Conservation (phyloP, 2,113 vertebrate genomes). For the Varanus salvator region DNA sequence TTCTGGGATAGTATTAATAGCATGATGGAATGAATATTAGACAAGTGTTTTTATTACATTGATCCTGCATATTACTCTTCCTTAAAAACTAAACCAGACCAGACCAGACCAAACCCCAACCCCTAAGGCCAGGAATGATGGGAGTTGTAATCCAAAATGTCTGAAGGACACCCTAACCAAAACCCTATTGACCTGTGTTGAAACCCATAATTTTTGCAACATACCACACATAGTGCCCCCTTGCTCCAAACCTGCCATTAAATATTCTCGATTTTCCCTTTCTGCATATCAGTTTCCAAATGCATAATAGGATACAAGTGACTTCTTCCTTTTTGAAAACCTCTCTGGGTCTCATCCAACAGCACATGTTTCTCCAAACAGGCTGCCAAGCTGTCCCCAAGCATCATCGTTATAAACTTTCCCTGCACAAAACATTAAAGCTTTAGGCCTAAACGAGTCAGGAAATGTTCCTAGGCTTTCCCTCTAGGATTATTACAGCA, state of each 20-base stretch:
- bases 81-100: not conserved
- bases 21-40: not conserved
- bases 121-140: too few relatives aligned
- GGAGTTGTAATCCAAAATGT: too few relatives aligned
- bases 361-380: not conserved
- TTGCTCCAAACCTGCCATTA: not conserved
- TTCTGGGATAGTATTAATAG: not conserved
- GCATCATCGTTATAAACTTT: not conserved
- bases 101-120: too few relatives aligned
- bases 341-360: not conserved
- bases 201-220: not conserved
- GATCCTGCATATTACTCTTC: not conserved
- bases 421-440: not conserved
- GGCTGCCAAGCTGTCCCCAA: not conserved
- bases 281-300: not conserved
- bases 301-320: not conserved
- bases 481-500: not conserved
- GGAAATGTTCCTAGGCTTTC: not conserved
- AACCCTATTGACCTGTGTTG: not conserved
- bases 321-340: not conserved
- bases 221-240: not conserved
- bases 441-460: not conserved
- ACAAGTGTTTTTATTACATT: not conserved
- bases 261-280: not conserved
- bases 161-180: not conserved